Evolutionary conservation across 2,888 invertebrate species (phyloP).

Genomic region (Xylocampa areola): DNA sequence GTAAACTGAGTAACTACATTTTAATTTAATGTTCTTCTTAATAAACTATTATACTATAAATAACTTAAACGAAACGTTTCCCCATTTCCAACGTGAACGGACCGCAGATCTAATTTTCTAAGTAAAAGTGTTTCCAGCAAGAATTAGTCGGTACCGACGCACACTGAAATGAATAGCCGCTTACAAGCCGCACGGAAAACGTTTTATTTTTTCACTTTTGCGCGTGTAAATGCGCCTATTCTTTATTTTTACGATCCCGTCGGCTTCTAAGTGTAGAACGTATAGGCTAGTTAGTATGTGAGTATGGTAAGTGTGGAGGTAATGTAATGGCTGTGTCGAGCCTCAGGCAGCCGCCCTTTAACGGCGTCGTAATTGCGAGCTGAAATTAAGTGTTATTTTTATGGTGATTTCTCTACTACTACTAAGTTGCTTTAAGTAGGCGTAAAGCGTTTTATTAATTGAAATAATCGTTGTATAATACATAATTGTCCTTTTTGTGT

Average conservation of each 20-base stretch:
- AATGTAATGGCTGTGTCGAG: slow-evolving; percentile 82
- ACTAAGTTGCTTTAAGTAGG: slow-evolving; percentile 88
- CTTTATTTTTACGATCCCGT: slow-evolving; percentile 75
- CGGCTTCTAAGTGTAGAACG: slow-evolving; percentile 73
- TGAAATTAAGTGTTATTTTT: slow-evolving; percentile 90
- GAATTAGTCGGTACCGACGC: slow-evolving; percentile 32
- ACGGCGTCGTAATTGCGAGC: slow-evolving; percentile 87
- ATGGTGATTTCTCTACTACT: slow-evolving; percentile 89
- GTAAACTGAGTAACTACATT: slow-evolving; percentile 32
- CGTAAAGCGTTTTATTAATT: slow-evolving; percentile 88
- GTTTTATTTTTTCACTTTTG: slow-evolving; percentile 69
- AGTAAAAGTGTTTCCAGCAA: slow-evolving; percentile 50
- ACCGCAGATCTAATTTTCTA: slow-evolving; percentile 56
- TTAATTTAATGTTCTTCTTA: slow-evolving; percentile 25
- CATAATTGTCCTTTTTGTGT: slow-evolving; percentile 51
- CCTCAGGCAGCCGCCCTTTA: slow-evolving; percentile 85
- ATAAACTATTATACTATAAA: slow-evolving; percentile 21
- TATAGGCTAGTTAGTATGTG: slow-evolving; percentile 74
- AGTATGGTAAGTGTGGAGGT: slow-evolving; percentile 80
- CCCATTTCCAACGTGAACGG: slow-evolving; percentile 32
- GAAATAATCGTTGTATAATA: slow-evolving; percentile 74
- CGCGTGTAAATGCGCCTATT: slow-evolving; percentile 69
- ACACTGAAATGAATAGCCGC: slow-evolving; percentile 50
- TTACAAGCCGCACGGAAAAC: slow-evolving; percentile 61
- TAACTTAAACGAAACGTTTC: slow-evolving; percentile 11